These are phyloP conservation scores for Caenorhabditis plicata DNA, from an alignment of 2,888 invertebrate genomes.

Conservation along the genomic window DNA sequence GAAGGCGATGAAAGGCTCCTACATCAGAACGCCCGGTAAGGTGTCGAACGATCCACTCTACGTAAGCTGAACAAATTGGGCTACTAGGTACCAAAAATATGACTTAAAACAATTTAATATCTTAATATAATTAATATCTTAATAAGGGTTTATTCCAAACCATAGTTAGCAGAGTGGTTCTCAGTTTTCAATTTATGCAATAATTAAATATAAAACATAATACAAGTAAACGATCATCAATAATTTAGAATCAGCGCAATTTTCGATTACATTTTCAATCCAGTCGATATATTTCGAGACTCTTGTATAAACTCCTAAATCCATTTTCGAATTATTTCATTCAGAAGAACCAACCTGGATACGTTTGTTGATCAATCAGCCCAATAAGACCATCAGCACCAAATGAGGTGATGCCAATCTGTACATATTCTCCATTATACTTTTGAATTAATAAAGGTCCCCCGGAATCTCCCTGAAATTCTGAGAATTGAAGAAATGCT, in stretches of 20 bases:
- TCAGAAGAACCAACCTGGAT: slow-evolving; percentile 32
- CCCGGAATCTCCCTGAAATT: slow-evolving; percentile 47
- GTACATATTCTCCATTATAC: slow-evolving; percentile 24
- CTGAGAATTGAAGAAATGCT: background rate
- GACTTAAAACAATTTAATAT: too few species aligned
- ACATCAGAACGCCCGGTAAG: too few species aligned
- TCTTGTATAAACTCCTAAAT: slow-evolving; percentile 50
- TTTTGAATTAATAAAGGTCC: slow-evolving; percentile 42
- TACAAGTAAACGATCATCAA: background rate
- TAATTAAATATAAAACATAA: background rate
- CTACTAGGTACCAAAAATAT: too few species aligned
- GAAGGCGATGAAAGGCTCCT: too few species aligned
- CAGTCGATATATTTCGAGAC: slow-evolving; percentile 39
- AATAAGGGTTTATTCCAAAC: too few species aligned
- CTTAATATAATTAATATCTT: too few species aligned
- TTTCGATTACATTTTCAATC: slow-evolving; percentile 30
- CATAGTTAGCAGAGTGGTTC: too few species aligned
- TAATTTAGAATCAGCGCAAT: background rate
- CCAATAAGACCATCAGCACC: slow-evolving; percentile 46
- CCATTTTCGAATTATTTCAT: slow-evolving; percentile 1
- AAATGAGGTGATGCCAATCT: slow-evolving; percentile 47
- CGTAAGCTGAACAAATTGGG: too few species aligned
- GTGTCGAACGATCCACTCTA: too few species aligned
- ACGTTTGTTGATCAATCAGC: slow-evolving; percentile 39
- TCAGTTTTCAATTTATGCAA: too few species aligned